Conservation (phyloP, 2,113 vertebrate genomes). For the Prunella himalayana region DNA sequence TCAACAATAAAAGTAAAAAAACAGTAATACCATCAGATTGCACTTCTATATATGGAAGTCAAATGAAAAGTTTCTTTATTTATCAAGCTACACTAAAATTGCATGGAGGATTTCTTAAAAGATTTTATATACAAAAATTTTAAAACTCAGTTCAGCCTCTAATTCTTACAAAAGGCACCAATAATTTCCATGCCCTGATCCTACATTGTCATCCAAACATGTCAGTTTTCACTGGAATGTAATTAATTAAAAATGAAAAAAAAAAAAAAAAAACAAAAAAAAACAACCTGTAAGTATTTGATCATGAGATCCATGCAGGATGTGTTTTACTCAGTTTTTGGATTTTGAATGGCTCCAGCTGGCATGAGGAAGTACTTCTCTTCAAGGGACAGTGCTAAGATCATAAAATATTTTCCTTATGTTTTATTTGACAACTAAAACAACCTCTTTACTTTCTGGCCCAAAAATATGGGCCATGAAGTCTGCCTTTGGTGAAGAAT, state of each 20-base stretch:
- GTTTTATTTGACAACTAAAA: background rate
- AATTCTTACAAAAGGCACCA: background rate
- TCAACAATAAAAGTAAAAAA: background rate
- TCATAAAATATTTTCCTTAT: background rate
- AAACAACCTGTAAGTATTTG: background rate
- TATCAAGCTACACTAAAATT: background rate
- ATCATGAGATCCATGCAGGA: background rate
- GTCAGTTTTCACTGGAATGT: background rate
- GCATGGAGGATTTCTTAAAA: background rate
- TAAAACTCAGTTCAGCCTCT: background rate
- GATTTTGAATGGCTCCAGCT: background rate
- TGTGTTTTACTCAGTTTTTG: background rate
- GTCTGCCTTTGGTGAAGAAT: constrained; percentile 13
- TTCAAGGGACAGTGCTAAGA: background rate
- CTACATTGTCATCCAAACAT: background rate
- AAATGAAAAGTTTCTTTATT: background rate
- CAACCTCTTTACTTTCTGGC: background rate
- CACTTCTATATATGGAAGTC: background rate
- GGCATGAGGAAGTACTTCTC: background rate
- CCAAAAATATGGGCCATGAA: background rate
- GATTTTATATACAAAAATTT: background rate
- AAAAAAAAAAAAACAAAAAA: background rate
- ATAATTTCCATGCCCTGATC: background rate
- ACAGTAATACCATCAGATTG: background rate
- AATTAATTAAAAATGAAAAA: background rate